Evolutionary conservation across 2,888 invertebrate species (phyloP).

Genomic region (Synanthedon formicaeformis): DNA sequence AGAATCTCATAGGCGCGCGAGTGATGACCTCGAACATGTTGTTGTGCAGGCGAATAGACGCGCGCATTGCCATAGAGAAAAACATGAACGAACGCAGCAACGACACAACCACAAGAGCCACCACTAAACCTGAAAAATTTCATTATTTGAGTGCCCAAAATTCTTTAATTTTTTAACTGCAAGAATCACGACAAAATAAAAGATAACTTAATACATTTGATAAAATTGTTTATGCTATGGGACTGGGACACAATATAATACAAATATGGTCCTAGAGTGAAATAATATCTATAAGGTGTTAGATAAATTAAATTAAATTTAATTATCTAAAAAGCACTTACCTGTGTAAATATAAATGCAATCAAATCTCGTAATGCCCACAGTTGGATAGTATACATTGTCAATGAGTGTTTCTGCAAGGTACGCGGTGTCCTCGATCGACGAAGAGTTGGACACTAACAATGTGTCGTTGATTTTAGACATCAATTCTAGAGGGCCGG

Average conservation of each 20-base stretch:
- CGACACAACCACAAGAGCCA: slow-evolving; percentile 58
- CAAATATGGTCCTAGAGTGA: too few relatives aligned
- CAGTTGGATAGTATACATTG: slow-evolving; percentile 20
- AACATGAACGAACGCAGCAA: slow-evolving; percentile 69
- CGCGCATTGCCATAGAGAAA: slow-evolving; percentile 76
- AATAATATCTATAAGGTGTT: too few relatives aligned
- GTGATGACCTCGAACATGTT: slow-evolving; percentile 87
- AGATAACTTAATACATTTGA: too few relatives aligned
- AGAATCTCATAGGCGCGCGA: slow-evolving; percentile 86
- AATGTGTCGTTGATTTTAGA: background rate
- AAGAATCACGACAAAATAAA: too few relatives aligned
- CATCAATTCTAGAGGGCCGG: slow-evolving; percentile 5
- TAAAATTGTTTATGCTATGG: too few relatives aligned
- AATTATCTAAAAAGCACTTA: slow-evolving; percentile 12
- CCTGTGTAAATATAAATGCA: slow-evolving; percentile 63
- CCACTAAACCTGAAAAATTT: slow-evolving; percentile 47
- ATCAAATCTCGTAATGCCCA: slow-evolving; percentile 39
- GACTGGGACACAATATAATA: too few relatives aligned
- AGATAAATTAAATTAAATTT: too few relatives aligned
- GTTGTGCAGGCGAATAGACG: slow-evolving; percentile 84
- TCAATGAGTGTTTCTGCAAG: slow-evolving; percentile 22
- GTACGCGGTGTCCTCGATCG: slow-evolving; percentile 12
- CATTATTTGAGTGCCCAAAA: slow-evolving; percentile 28
- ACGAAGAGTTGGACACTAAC: background rate
- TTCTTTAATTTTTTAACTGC: too few relatives aligned